Percentiles rank a stretch among this genome's conserved stretches.
Evolutionary conservation across 2,113 vertebrate genomes (phyloP).

Genomic region (Hystrix cristata): DNA sequence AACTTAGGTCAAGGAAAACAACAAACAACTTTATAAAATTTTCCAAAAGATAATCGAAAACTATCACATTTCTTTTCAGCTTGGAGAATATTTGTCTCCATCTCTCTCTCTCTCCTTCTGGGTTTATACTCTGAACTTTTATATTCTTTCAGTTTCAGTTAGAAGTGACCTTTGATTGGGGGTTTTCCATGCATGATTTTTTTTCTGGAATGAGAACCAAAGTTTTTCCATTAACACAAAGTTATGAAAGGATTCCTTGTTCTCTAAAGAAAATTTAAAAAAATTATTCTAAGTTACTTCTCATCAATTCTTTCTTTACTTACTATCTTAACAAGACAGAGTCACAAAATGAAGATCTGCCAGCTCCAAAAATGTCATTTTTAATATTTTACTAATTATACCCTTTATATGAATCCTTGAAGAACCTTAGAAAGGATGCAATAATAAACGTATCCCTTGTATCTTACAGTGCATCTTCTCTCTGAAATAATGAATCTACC

Average conservation of each 20-base stretch:
- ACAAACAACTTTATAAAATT: constrained; percentile 17
- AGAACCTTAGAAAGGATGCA: neutral
- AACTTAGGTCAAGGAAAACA: constrained; percentile 51
- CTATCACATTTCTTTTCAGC: neutral
- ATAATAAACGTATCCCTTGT: neutral
- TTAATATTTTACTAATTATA: constrained; percentile 15
- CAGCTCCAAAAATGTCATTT: neutral
- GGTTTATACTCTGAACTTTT: neutral
- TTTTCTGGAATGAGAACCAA: constrained; percentile 72
- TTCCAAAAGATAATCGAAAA: constrained; percentile 26
- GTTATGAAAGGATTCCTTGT: constrained; percentile 60
- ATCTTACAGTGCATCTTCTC: neutral
- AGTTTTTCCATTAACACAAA: constrained; percentile 63
- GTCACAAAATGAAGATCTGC: constrained; percentile 17
- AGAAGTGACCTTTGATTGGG: constrained; percentile 67
- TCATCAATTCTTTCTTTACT: constrained; percentile 5
- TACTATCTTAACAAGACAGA: neutral
- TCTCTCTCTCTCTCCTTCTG: neutral
- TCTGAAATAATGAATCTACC: neutral
- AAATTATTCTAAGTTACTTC: constrained; percentile 11
- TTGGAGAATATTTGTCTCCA: neutral
- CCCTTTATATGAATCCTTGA: neutral
- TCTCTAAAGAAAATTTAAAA: constrained; percentile 16
- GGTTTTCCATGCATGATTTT: constrained; percentile 74
- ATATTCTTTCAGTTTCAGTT: constrained; percentile 75